A percentile compares a stretch with the other conserved stretches of the same genome.
Evolutionary conservation across 2,888 invertebrate species (phyloP).

Genomic region (Amblyteles armatorius): DNA sequence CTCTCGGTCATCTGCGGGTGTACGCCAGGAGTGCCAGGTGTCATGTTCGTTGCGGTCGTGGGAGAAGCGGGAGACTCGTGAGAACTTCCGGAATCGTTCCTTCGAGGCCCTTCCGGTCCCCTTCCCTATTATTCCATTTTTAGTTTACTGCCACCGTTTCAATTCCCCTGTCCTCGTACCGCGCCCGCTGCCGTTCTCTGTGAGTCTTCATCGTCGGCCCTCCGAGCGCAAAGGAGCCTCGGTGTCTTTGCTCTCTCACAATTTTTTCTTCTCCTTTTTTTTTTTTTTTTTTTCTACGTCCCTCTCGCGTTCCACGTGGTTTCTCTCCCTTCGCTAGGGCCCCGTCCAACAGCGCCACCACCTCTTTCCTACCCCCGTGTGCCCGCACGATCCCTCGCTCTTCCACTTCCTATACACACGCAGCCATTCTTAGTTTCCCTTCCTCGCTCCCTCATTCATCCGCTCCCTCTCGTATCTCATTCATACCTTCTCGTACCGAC

Average conservation of each 20-base stretch:
- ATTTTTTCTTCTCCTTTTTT: constrained; percentile 8
- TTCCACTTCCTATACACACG: constrained; percentile 51
- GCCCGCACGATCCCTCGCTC: constrained; percentile 43
- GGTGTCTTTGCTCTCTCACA: background rate
- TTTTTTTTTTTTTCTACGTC: constrained; percentile 23
- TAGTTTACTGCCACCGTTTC: constrained; percentile 80
- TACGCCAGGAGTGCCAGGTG: constrained; percentile 81
- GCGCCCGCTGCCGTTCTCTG: constrained; percentile 26
- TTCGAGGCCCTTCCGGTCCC: constrained; percentile 81
- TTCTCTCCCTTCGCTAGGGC: background rate
- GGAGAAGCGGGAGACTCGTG: constrained; percentile 84
- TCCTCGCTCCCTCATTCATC: constrained; percentile 69
- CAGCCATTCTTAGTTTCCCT: constrained; percentile 46
- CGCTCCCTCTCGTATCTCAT: constrained; percentile 68
- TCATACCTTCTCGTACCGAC: constrained; percentile 69
- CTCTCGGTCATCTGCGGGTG: constrained; percentile 73
- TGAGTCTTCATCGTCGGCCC: background rate
- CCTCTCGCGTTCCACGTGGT: constrained; percentile 1
- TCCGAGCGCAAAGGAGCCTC: background rate
- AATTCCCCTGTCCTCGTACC: constrained; percentile 60
- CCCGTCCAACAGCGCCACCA: constrained; percentile 21
- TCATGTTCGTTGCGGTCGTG: constrained; percentile 83
- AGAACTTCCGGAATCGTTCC: constrained; percentile 84
- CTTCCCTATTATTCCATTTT: constrained; percentile 82
- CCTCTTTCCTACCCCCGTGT: constrained; percentile 62